Percentiles rank a stretch among this genome's conserved stretches.
phyloP scores from a whole-genome alignment of 2,888 invertebrate species.

The Apodemia hepburni region DNA sequence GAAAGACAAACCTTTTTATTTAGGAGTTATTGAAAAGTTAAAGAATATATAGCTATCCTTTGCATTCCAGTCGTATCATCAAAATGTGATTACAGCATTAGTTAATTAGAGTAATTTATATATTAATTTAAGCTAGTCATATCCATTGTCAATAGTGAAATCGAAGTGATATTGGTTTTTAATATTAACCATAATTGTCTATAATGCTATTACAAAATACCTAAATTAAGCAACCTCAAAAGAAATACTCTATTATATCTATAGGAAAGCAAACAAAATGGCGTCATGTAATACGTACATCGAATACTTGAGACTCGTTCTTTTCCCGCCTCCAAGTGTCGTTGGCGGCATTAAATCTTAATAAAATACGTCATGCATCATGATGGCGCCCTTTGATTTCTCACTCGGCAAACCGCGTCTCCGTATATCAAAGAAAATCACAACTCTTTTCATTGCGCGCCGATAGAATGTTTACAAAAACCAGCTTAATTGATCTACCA shows the following conservation, averaged over 20 bases:
- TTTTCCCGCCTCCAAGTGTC: conserved; percentile 78
- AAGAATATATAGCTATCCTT: too few relatives aligned
- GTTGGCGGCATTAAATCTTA: conserved; percentile 79
- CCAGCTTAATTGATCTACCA: conserved; percentile 71
- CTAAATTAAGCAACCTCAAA: neutral
- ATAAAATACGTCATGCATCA: conserved; percentile 78
- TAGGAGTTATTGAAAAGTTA: too few relatives aligned
- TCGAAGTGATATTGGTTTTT: too few relatives aligned
- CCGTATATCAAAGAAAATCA: conserved; percentile 77
- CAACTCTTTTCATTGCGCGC: conserved; percentile 79
- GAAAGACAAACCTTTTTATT: too few relatives aligned
- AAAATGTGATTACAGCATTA: too few relatives aligned
- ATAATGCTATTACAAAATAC: too few relatives aligned
- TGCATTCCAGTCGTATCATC: too few relatives aligned
- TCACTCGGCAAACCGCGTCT: conserved; percentile 78
- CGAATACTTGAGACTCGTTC: conserved; percentile 73
- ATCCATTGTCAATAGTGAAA: too few relatives aligned
- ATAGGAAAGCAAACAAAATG: conserved; percentile 65
- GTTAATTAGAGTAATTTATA: too few relatives aligned
- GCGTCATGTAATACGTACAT: conserved; percentile 74
- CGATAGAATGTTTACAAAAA: conserved; percentile 74
- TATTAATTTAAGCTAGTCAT: too few relatives aligned
- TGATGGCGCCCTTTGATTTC: conserved; percentile 74
- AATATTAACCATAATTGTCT: too few relatives aligned
- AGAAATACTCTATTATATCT: conserved; percentile 34